Evolutionary conservation across 2,113 vertebrate species (phyloP).

Genomic region (Aleadryas rufinucha): DNA sequence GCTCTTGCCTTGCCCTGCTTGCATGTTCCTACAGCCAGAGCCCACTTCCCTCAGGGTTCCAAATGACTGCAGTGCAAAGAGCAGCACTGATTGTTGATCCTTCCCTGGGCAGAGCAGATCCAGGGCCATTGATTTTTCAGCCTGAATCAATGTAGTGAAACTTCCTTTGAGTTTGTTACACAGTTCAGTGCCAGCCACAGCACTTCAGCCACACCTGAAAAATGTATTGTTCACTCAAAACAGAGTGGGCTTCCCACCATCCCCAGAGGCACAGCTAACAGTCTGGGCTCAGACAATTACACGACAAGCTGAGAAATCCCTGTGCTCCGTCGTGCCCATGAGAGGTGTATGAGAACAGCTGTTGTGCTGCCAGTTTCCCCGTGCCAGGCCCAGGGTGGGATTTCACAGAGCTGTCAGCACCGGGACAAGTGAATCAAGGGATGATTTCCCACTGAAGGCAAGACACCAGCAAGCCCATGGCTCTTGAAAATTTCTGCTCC

Average conservation of each 20-base stretch:
- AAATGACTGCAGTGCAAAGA: background rate
- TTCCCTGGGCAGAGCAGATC: background rate
- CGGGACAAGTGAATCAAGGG: background rate
- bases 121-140: background rate
- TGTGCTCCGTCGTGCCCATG: accelerated
- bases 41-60: background rate
- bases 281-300: background rate
- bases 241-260: background rate
- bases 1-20: background rate
- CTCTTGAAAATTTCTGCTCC: background rate
- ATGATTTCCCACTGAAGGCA: background rate
- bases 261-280: background rate
- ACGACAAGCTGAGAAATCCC: background rate
- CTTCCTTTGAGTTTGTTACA: background rate
- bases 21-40: background rate
- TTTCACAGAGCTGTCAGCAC: background rate
- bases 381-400: background rate
- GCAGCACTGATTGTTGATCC: background rate
- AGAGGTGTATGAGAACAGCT: background rate
- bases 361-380: background rate
- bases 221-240: background rate
- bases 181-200: background rate
- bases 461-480: background rate
- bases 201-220: background rate
- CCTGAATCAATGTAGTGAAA: background rate